A percentile compares a stretch with the other conserved stretches of the same genome.
phyloP scores from a whole-genome alignment of 2,888 invertebrate species.

The Anarsia innoxiella region DNA sequence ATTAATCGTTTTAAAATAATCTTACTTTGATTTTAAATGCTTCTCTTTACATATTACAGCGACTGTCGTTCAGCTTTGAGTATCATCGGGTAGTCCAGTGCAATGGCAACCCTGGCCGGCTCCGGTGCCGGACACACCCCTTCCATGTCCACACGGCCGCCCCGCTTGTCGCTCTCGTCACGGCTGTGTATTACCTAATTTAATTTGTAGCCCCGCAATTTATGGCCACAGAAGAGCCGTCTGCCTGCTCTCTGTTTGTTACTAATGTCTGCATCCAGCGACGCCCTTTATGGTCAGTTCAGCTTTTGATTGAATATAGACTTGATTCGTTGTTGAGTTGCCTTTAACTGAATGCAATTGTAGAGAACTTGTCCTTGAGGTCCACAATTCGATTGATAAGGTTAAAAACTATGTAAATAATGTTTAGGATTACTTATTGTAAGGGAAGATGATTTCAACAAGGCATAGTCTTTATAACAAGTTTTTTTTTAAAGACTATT shows the following conservation, averaged over 20 bases:
- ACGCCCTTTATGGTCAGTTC: background rate
- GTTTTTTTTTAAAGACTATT: background rate
- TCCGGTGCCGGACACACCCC: constrained; percentile 53
- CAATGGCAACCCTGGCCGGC: constrained; percentile 15
- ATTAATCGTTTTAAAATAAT: no score
- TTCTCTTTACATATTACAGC: no score
- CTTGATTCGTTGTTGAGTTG: background rate
- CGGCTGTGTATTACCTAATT: constrained; percentile 71
- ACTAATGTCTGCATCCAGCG: constrained; percentile 33
- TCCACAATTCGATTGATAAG: no score
- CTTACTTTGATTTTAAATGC: no score
- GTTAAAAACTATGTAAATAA: no score
- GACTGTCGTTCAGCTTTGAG: no score
- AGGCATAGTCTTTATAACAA: background rate
- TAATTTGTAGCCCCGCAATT: constrained; percentile 71
- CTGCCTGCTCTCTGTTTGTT: constrained; percentile 52
- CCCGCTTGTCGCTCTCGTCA: constrained; percentile 65
- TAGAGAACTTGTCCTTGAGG: no score
- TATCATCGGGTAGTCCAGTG: background rate
- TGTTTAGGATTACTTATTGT: no score
- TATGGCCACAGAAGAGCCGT: constrained; percentile 62
- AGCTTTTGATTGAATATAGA: background rate
- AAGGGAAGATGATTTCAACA: no score
- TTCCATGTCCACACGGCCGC: constrained; percentile 62
- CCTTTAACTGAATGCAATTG: no score